phyloP scores from a whole-genome alignment of 2,888 invertebrate genomes.

The Noctuana brunneofusca region DNA sequence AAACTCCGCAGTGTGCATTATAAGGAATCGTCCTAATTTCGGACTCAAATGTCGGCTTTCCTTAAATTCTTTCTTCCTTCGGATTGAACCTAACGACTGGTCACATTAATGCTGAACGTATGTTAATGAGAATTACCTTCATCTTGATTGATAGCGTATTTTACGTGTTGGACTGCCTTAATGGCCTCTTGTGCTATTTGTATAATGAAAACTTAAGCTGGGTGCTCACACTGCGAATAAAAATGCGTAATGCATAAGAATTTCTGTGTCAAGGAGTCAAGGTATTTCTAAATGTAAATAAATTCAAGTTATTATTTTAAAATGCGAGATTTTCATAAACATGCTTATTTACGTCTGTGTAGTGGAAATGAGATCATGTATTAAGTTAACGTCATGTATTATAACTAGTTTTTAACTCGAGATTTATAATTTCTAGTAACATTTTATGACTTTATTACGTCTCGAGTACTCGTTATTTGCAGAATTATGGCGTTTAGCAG shows the following conservation, averaged over 20 bases:
- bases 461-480: background rate
- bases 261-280: conserved; percentile 4
- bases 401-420: background rate
- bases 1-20: background rate
- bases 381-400: background rate
- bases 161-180: conserved; percentile 24
- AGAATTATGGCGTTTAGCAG: background rate
- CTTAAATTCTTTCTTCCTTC: conserved; percentile 13
- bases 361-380: background rate
- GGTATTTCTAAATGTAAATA: background rate
- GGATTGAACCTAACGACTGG: conserved; percentile 8
- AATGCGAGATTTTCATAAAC: background rate
- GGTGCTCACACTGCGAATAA: conserved; percentile 13
- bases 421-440: background rate
- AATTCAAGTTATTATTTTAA: background rate
- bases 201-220: conserved; percentile 20
- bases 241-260: conserved; percentile 19
- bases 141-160: conserved; percentile 35
- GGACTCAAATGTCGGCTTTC: background rate
- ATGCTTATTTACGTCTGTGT: conserved; percentile 1
- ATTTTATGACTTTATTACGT: background rate
- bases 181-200: conserved; percentile 29
- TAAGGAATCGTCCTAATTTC: conserved; percentile 4
- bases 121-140: conserved; percentile 31
- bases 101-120: conserved; percentile 24